Conservation (phyloP, 2,888 invertebrate species). For the Myopa testacea region DNA sequence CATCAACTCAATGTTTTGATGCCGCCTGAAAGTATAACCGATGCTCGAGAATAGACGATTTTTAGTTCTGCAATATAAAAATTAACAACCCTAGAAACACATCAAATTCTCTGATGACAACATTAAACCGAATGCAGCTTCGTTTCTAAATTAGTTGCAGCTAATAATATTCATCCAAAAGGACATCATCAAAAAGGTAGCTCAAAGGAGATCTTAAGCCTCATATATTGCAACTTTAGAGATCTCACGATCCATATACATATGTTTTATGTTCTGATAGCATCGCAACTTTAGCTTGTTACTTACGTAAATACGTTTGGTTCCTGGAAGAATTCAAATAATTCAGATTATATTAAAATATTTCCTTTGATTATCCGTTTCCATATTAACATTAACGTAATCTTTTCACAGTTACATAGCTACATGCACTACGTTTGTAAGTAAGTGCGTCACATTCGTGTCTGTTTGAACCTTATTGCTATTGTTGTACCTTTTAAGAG, state of each 20-base stretch:
- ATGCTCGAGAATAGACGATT: background rate
- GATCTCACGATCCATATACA: too few species aligned
- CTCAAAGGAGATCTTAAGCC: too few species aligned
- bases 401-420: background rate
- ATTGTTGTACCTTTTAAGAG: background rate
- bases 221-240: too few species aligned
- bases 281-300: too few species aligned
- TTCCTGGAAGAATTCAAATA: background rate
- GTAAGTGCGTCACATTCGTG: too few species aligned
- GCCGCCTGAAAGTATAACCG: background rate
- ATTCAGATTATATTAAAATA: background rate
- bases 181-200: too few species aligned
- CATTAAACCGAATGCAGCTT: background rate
- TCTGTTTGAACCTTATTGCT: background rate
- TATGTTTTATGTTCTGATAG: too few species aligned
- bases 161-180: too few species aligned
- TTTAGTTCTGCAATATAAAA: background rate
- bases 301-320: too few species aligned
- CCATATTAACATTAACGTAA: background rate
- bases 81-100: background rate
- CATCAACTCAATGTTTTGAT: slow-evolving; percentile 12
- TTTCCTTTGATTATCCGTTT: background rate
- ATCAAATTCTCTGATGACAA: background rate
- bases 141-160: too few species aligned
- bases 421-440: too few species aligned